Conservation (phyloP, 2,797 vertebrate genomes). For the Ceryle rudis region DNA sequence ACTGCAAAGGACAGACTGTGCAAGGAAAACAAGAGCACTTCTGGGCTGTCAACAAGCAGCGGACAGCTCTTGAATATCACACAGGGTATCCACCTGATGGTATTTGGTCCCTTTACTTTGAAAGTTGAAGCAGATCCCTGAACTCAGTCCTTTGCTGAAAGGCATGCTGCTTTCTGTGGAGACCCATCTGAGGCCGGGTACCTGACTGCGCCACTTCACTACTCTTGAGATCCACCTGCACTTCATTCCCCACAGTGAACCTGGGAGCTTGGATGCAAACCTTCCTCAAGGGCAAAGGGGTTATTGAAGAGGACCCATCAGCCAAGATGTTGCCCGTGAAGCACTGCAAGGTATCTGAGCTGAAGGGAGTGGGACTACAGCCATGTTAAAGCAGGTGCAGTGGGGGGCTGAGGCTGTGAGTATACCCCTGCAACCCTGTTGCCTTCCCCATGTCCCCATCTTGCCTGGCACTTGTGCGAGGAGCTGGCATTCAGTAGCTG, state of each 20-base stretch:
- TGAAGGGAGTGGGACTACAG: neutral
- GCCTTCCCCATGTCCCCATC: neutral
- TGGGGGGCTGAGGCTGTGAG: neutral
- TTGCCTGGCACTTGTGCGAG: neutral
- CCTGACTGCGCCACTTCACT: neutral
- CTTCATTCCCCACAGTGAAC: neutral
- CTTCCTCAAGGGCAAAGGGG: neutral
- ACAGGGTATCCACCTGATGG: fast-evolving
- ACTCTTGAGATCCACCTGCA: fast-evolving
- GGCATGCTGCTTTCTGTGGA: fast-evolving
- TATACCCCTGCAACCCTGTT: neutral
- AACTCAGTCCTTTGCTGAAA: neutral
- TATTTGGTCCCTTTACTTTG: neutral
- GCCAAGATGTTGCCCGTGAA: neutral
- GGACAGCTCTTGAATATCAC: neutral
- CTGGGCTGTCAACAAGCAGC: neutral
- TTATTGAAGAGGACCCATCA: neutral
- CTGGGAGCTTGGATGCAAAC: neutral
- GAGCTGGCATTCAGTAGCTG: neutral
- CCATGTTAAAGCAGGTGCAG: fast-evolving
- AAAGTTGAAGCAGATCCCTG: neutral
- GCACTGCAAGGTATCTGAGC: neutral
- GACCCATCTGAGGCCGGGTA: neutral
- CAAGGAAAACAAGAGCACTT: neutral
- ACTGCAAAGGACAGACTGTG: constrained; percentile 9